Conservation (phyloP, 2,113 vertebrate species). For the Pygoscelis antarcticus region DNA sequence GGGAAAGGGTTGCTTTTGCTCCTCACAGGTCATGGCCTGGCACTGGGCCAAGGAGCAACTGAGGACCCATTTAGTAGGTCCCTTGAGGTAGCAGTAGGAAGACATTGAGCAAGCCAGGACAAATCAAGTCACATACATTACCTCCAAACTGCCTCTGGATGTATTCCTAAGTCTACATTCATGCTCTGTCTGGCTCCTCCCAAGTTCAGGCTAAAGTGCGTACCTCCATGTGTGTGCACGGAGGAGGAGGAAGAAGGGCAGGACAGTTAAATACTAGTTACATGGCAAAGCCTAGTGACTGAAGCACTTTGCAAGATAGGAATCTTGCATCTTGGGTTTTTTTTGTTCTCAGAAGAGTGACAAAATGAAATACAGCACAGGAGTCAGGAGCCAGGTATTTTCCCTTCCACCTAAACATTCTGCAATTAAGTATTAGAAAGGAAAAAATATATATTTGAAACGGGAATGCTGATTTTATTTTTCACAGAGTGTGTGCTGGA, state of each 20-base stretch:
- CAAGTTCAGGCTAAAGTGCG: background rate
- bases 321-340: background rate
- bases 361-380: background rate
- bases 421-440: background rate
- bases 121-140: background rate
- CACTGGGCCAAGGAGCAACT: background rate
- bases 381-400: background rate
- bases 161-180: background rate
- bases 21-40: background rate
- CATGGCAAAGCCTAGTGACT: background rate
- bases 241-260: background rate
- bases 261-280: background rate
- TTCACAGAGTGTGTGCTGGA: background rate
- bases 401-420: background rate
- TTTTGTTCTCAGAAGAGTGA: background rate
- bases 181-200: background rate
- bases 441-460: background rate
- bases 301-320: background rate
- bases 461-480: background rate
- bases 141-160: background rate
- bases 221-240: rapidly evolving
- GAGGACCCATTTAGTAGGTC: background rate
- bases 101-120: background rate
- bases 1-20: background rate
- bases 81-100: background rate